These are phyloP conservation scores for Aethes cnicana DNA, from an alignment of 2,888 invertebrate species.

Conservation along the genomic window DNA sequence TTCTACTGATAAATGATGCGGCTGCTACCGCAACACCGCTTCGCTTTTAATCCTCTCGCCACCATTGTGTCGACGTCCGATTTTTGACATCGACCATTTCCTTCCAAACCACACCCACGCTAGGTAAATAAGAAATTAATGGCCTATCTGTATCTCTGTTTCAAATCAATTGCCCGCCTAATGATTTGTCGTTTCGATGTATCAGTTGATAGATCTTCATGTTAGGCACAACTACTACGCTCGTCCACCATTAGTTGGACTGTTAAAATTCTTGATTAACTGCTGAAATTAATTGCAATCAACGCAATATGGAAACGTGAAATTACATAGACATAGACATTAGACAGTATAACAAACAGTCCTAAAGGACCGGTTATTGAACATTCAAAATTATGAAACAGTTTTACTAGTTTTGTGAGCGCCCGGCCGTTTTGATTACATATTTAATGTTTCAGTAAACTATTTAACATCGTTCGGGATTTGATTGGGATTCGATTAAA, in stretches of 20 bases:
- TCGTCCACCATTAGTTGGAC: constrained; percentile 11
- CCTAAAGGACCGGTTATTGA: constrained; percentile 44
- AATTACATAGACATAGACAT: constrained; percentile 44
- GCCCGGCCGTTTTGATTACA: constrained; percentile 63
- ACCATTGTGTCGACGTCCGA: constrained; percentile 73
- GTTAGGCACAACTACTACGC: constrained; percentile 15
- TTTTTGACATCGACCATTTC: constrained; percentile 72
- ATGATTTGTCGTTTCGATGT: constrained; percentile 45
- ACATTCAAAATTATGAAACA: constrained; percentile 59
- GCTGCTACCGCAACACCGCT: constrained; percentile 74
- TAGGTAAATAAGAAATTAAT: constrained; percentile 73
- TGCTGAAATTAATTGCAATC: constrained; percentile 22
- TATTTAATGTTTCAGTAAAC: constrained; percentile 71
- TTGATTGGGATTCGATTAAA: constrained; percentile 79
- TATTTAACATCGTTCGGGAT: constrained; percentile 66
- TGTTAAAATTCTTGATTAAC: constrained; percentile 9
- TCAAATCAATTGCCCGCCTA: constrained; percentile 63
- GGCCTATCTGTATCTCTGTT: constrained; percentile 62
- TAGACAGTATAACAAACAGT: constrained; percentile 44
- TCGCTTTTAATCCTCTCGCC: constrained; percentile 77
- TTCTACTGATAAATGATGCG: constrained; percentile 76
- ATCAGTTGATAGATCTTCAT: constrained; percentile 30
- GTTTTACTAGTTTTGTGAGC: constrained; percentile 57
- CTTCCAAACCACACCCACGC: constrained; percentile 64
- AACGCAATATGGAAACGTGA: constrained; percentile 18